Evolutionary conservation across 2,888 invertebrate species (phyloP), one percentile per base, ranked within the genome.

Genomic region (Caenorhabditis uteleia): DNA sequence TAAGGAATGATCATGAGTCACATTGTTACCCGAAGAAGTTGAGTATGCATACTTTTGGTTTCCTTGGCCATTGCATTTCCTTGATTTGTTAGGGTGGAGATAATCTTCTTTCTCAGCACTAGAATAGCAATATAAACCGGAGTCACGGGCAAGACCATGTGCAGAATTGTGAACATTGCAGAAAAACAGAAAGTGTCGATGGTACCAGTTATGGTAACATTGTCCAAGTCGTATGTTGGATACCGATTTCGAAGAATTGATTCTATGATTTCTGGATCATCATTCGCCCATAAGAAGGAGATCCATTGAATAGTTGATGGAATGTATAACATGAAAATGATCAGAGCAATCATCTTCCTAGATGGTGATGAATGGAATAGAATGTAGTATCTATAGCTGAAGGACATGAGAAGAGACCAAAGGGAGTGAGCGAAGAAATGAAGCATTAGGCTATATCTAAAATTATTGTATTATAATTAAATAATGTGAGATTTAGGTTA

Each of bases 371-470:
- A 53, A 33, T 50, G 44, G 20, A 57, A 56, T 14, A 67, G 31
- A 16, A 67, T 61, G 26, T 67, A 67, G 36, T 51, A 67, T 31
- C 67, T 48, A 42, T 67, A 67, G 25, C 46, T 39, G 29, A 67
- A 67, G 7, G 55, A 55, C 7, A 61, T 20, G 0, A 67, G 39
- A 18, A 67, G 36, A 0, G 61, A 61, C 67, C 67, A 67, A 1
- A 67, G 18, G 3, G 49, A 47, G 34, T 67, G 67, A 21, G 67
- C 55, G 3, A 57, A 44, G 4, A 53, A 33, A n/a, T 55, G 55
- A 1, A 67, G 39, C 29, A 59, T 67, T 4, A 67, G 25, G 31
- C 60, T 60, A 46, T 66, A 66, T 34, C 65, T 55, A 40, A 40
- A 57, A 48, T 20, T 21, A 39, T 21, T 14, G 7, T 10, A 14